phyloP scores from a whole-genome alignment of 2,888 invertebrate genomes.

The Volucella inanis region DNA sequence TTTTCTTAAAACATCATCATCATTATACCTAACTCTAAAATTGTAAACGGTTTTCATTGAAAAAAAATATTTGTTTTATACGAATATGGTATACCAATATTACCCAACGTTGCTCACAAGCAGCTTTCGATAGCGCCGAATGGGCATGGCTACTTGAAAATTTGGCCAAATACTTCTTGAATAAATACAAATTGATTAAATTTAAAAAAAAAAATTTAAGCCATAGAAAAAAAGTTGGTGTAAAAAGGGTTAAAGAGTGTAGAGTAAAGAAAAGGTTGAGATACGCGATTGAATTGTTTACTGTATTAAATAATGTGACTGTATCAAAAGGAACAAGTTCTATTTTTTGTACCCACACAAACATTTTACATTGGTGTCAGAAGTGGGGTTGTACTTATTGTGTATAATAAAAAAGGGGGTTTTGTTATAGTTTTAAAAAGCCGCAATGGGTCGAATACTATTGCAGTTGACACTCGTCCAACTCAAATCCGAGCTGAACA shows the following conservation, averaged over 20 bases:
- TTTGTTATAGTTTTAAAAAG: no score
- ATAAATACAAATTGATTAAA: not conserved
- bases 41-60: not conserved
- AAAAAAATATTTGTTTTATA: slow-evolving; percentile 1
- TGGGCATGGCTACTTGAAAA: slow-evolving; percentile 6
- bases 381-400: no score
- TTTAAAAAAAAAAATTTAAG: not conserved
- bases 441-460: no score
- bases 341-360: no score
- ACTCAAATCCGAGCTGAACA: no score
- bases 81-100: slow-evolving; percentile 25
- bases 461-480: no score
- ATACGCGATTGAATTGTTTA: no score
- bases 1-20: not conserved
- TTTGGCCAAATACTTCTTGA: not conserved
- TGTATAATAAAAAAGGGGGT: no score
- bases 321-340: no score
- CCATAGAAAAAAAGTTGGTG: not conserved
- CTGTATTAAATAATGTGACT: no score
- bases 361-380: no score
- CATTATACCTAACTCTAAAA: not conserved
- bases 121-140: slow-evolving; percentile 14
- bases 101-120: slow-evolving; percentile 46
- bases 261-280: no score
- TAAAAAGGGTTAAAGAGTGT: slow-evolving; percentile 3